These are phyloP conservation scores for Drosophila sproati DNA, from an alignment of 1,140 invertebrate genomes.

Conservation along the genomic window DNA sequence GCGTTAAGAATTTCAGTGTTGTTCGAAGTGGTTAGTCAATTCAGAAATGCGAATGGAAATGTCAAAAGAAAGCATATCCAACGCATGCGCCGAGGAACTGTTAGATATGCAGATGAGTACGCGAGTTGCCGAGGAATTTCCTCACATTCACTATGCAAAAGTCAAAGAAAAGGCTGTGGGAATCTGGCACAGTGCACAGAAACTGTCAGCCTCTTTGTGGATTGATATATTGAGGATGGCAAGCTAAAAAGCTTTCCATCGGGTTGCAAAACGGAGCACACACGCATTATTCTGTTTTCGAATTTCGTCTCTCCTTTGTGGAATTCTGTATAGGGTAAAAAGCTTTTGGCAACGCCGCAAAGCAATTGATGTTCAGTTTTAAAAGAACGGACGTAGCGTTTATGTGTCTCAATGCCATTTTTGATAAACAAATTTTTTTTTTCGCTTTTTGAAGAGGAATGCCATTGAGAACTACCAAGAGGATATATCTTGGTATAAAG, in stretches of 20 bases:
- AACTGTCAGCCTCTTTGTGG: constrained; percentile 15
- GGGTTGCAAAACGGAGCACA: neutral
- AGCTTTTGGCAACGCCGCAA: constrained; percentile 50
- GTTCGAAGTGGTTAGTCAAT: neutral
- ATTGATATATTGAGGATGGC: neutral
- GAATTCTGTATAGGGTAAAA: constrained; percentile 21
- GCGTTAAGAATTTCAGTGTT: constrained; percentile 12
- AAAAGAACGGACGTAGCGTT: constrained; percentile 48
- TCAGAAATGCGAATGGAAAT: constrained; percentile 30
- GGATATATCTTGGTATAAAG: constrained; percentile 12
- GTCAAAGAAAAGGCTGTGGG: constrained; percentile 18
- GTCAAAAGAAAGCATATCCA: constrained; percentile 26
- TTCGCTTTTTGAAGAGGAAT: constrained; percentile 27
- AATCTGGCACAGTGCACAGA: constrained; percentile 34
- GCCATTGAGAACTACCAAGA: constrained; percentile 22
- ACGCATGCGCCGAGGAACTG: constrained; percentile 49
- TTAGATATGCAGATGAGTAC: neutral
- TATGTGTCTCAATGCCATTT: constrained; percentile 33
- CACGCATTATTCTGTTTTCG: neutral
- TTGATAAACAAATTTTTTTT: constrained; percentile 8
- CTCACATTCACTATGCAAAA: constrained; percentile 50
- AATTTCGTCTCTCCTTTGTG: neutral
- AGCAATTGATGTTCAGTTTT: constrained; percentile 54
- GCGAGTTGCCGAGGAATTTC: neutral
- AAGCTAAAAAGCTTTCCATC: constrained; percentile 30